Conservation (phyloP, 1,140 invertebrate genomes). For the Tetraneura akinire region DNA sequence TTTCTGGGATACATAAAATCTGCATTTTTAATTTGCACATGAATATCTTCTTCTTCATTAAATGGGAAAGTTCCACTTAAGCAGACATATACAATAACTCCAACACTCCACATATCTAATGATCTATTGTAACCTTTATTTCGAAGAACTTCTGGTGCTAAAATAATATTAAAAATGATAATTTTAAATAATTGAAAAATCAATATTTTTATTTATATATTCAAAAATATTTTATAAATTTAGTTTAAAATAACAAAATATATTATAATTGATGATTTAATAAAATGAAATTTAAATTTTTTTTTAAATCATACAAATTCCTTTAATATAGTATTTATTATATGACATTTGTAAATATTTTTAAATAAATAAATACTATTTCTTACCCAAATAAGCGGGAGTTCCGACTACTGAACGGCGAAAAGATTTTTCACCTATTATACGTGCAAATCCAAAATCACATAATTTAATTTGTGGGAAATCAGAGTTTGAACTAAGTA, state of each 20-base stretch:
- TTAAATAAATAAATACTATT: neutral
- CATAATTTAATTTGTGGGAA: conserved; percentile 98
- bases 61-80: conserved; percentile 98
- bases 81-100: conserved; percentile 96
- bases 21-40: conserved; percentile 99
- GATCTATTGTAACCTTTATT: conserved; percentile 99
- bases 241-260: no score
- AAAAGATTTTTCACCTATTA: conserved; percentile 98
- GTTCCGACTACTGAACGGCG: conserved; percentile 96
- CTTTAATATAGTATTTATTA: no score
- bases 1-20: conserved; percentile 99
- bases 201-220: no score
- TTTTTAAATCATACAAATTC: no score
- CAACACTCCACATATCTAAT: conserved; percentile 99
- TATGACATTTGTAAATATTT: no score
- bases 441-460: conserved; percentile 97
- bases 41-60: conserved; percentile 99
- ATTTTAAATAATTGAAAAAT: neutral
- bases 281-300: no score
- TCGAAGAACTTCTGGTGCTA: conserved; percentile 95
- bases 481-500: conserved; percentile 88
- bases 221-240: no score
- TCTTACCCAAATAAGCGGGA: conserved; percentile 88
- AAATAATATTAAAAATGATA: conserved; percentile 55
- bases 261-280: no score